Evolutionary conservation across 1,140 invertebrate genomes (phyloP), one percentile per base, ranked within the genome.

Genomic region (Ceratosolen fusciceps): DNA sequence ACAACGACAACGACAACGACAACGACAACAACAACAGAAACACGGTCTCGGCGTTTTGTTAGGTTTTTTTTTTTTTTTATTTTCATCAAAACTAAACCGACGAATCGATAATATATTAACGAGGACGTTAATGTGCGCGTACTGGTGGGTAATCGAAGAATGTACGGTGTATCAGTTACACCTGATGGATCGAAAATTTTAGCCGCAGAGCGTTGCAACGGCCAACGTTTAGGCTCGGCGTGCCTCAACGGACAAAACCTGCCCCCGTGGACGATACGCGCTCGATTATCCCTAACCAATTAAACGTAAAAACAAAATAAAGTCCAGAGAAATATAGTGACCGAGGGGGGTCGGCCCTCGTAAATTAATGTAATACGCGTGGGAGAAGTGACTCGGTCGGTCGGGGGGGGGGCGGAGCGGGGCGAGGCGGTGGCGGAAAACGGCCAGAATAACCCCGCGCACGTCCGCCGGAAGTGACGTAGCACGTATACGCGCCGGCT

Each of bases 381-480:
- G 78, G 72, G 65, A 75, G 62, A 56, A 19, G 34, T 9, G 58
- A 24, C n/a, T n/a, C n/a, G n/a, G n/a, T n/a, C n/a, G 47, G 1
- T 19, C 14, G 60, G 43, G 12, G 29, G 24, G 24, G 14, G 31
- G 43, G 10, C 37, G 14, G 2, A 74, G n/a, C n/a, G 24, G 47
- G 1, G 29, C 14, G 60, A 29, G 12, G 29, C 9, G 24, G 14
- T 31, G 43, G 10, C 37, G 14, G 2, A 74, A 70, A 72, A 58
- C 70, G 52, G 62, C 49, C n/a, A 31, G 43, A 47, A 31, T 31
- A 70, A 70, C 65, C 65, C 60, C 47, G 43, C 34, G 60, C 14
- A 49, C 70, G 73, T 79, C 77, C 81, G 80, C 65, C 84, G 85
- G 86, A 87, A 86, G 79, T 87, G 86, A 87, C 85, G 84, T 82